Base-by-base conservation (phyloP, 2,113 vertebrate genomes). In the Oostethus manadensis region DNA sequence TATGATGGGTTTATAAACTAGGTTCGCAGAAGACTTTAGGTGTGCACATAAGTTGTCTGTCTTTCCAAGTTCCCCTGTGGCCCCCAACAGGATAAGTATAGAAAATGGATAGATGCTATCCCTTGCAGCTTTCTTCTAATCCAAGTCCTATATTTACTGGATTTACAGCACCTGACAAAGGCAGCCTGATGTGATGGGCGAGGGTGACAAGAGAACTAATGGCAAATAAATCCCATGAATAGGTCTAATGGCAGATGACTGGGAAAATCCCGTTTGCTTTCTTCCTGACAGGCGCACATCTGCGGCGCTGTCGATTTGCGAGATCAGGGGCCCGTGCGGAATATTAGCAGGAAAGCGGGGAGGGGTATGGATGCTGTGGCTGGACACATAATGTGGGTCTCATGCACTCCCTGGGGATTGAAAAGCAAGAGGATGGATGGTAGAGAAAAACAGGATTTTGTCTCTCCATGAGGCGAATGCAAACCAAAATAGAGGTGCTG, bases 391-490 rank as follows among this genome's bases (percentile, higher is more conserved):
- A 16, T 50, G 21, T 48, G 46, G 9, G 49, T 72, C 65, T 73
- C 80, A 79, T 66, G 57, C 71, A 69, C 79, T 78, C 81, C 64
- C 71, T 0, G 35, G 77, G 81, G 79, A 73, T 46, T 42, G 47
- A 68, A 66, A 81, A 80, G 60, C 67, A 72, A 65, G 69, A 79
- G 77, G 74, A 81, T 54, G 77, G 66, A 68, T 76, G n/a, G 62
- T 51, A 68, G 66, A 81, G 72, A 71, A 81, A 85, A 88, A 85
- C 86, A 87, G 82, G 85, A 87, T 83, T 81, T 61, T n/a, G 67
- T 56, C 73, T 69, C 68, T 13, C 57, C 70, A 69, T 79, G 76
- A 78, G 66, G 72, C 73, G 38, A 79, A 81, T 62, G 56, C 66
- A 71, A 87, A 76, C 64, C 71, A 82, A 83, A 87, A 84, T 76